phyloP scores from a whole-genome alignment of 2,113 vertebrate species.

The Sceloporus tristichus region DNA sequence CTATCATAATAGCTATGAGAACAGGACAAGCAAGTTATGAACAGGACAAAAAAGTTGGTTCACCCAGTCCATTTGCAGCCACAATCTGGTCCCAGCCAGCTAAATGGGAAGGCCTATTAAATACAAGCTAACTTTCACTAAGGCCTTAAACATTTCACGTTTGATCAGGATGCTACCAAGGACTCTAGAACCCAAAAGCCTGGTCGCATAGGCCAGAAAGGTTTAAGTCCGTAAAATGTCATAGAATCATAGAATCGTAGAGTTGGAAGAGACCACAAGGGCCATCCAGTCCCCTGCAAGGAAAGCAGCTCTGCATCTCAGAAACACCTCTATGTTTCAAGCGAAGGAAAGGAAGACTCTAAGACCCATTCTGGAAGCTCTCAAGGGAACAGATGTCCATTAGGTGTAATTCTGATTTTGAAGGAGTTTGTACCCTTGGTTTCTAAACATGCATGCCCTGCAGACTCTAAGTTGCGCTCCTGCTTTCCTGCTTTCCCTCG shows the following conservation, averaged over 20 bases:
- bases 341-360: not conserved
- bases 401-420: too few species aligned
- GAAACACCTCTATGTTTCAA: not conserved
- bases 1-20: too few species aligned
- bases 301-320: not conserved
- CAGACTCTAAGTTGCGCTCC: too few species aligned
- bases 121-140: not conserved
- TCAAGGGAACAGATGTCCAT: not conserved
- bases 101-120: not conserved
- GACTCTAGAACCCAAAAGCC: too few species aligned
- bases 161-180: not conserved
- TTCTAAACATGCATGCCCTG: accelerated
- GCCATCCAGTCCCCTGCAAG: not conserved
- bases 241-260: too few species aligned
- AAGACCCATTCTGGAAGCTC: not conserved
- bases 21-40: too few species aligned
- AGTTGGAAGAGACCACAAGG: too few species aligned
- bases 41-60: too few species aligned
- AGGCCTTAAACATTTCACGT: too few species aligned
- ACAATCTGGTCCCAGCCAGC: not conserved
- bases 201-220: too few species aligned
- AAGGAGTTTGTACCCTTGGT: accelerated
- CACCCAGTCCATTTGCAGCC: too few species aligned
- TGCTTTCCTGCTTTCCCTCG: accelerated
- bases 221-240: too few species aligned